Evolutionary conservation across 2,797 vertebrate species (phyloP).

Genomic region (Hippopotamyrus pictus): DNA sequence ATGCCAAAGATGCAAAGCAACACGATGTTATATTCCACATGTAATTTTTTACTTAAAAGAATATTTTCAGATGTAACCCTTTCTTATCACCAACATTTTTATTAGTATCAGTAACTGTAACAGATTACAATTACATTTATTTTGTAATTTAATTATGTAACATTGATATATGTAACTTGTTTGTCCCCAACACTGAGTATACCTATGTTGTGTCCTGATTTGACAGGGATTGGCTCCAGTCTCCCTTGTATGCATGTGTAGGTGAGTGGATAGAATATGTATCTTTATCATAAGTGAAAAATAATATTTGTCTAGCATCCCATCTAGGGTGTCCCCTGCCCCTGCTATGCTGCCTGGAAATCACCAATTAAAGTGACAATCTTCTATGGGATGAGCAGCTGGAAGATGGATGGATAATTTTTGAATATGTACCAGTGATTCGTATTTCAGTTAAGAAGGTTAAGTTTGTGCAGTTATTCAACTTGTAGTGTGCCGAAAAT

Average conservation of each 20-base stretch:
- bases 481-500: background rate
- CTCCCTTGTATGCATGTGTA: background rate
- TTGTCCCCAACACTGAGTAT: background rate
- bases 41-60: background rate
- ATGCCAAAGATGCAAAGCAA: background rate
- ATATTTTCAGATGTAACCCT: background rate
- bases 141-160: background rate
- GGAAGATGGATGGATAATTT: background rate
- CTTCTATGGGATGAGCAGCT: background rate
- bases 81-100: background rate
- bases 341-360: background rate
- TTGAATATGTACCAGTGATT: background rate
- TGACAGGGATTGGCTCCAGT: background rate
- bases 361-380: background rate
- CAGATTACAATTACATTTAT: background rate
- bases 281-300: background rate
- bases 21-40: background rate
- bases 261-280: background rate
- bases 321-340: background rate
- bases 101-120: background rate
- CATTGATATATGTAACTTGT: background rate
- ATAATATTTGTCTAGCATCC: background rate
- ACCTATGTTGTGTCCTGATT: background rate
- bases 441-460: background rate
- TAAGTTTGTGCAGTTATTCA: background rate